Evolutionary conservation across 2,888 invertebrate genomes (phyloP), one percentile per base, ranked within the genome.

Genomic region (Hyposoter didymator): DNA sequence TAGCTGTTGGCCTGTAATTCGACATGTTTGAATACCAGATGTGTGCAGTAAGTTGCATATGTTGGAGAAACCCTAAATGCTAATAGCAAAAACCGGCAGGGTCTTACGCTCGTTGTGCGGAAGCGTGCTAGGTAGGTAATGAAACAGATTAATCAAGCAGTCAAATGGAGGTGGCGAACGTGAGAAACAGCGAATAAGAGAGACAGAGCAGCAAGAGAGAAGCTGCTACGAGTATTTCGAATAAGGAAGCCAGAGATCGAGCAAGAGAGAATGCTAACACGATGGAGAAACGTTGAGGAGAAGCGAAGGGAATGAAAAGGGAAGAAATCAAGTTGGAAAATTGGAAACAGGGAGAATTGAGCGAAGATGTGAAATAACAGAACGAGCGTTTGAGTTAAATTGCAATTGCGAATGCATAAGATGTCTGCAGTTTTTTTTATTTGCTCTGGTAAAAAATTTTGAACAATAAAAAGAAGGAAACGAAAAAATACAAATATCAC

Each of bases 91-190:
- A 90, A 90, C 88, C 88, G 80, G 85, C 80, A 45, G 72, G 73
- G 78, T 85, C 80, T 84, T 80, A 52, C 59, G 69, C 73, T 49
- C 74, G 76, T 39, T 59, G 81, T 73, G 66, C 62, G 69, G 52
- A 72, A 66, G 72, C 85, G 35, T 72, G 76, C 64, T 83, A 84
- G 70, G 76, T 67, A 69, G 87, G 87, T 90, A 89, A 90, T 90
- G 88, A 90, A 90, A 90, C 85, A 87, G 90, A 89, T 90, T 90
- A 89, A 91, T 89, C 90, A 89, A 86, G 82, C 74, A 80, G 72
- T 67, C 59, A 28, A 66, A 78, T 66, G 43, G 75, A 55, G 66
- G 55, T 66, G 39, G 55, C 22, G 19, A 76, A 45, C n/a, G 22
- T 32, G 52, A 49, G 35, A 66, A 52, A 66, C 28, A 59, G 67